Base-by-base conservation (phyloP, 2,888 invertebrate species). In the Teleiodes luculella region DNA sequence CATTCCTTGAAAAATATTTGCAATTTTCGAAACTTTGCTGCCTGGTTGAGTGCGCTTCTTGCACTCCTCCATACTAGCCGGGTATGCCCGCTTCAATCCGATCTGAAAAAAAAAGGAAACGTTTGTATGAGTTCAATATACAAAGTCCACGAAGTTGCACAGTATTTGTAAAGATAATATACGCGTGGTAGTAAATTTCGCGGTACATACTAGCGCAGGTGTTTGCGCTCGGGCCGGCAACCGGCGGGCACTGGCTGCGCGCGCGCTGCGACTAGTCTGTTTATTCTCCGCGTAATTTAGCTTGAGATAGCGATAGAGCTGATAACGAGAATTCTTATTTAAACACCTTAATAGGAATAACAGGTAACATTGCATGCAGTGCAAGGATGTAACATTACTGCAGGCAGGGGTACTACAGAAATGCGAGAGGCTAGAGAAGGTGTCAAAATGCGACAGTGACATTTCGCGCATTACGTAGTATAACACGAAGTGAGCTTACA, bases 21-120 rank as follows among this genome's bases (percentile, higher is more conserved):
- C 96, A 65, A 97, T 97, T 90, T 96, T 96, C 61, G 96, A 96
- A 73, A 96, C 96, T 91, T 96, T 96, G 68, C 94, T 93, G 83
- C 95, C 95, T 65, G 81, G 71, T 78, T 92, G 91, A 66, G 90
- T 76, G 67, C 91, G 86, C 72, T 91, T 92, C 80, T 91, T 92
- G 67, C 93, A 91, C 78, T 93, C 94, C 86, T 93, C 92, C 91
- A 93, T 91, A 74, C 91, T 91, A 90, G 89, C 74, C 85, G 78
- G 83, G 75, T 81, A 78, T 68, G 79, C 83, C 89, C 85, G 86
- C 74, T 86, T 89, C 78, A 90, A 82, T 78, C 80, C 81, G 74
- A 88, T 78, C 90, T 90, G 89, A 59, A 90, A 62, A 87, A 88
- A 65, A 78, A 50, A 50, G 24, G 10, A 37, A 16, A 50, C 11